Base-by-base conservation (phyloP, 2,797 vertebrate genomes). In the Siniperca obscura region DNA sequence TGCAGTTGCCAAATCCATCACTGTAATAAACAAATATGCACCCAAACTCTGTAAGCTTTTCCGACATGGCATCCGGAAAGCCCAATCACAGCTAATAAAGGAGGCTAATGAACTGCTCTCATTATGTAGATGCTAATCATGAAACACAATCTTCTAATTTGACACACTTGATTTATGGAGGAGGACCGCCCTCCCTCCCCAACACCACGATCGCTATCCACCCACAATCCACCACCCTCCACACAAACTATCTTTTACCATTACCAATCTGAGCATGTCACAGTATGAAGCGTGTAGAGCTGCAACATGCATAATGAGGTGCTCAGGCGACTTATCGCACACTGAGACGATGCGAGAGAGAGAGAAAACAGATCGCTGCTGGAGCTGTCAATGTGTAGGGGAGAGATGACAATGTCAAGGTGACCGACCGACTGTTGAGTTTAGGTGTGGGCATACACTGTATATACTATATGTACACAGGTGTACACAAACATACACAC, bases 121-220 rank as follows among this genome's bases (percentile, higher is more conserved):
- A 91, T 93, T 93, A 95, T 91, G 90, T 82, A 86, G 85, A 92
- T 91, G 83, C 80, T 93, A 93, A 94, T 94, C 93, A 91, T 90
- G 87, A 87, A 91, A 92, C 91, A 92, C 90, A 92, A 89, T 92
- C 89, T 93, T 89, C 90, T 93, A 92, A 94, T 94, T 93, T 88
- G 90, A 93, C 91, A 93, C 90, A 92, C 86, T 94, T 94, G 90
- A 94, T 94, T 92, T 93, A 86, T 85, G 66, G 73, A 80, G 76
- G 69, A 86, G 57, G 79, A 74, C 21, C 65, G 79, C 70, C 17
- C 10, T 17, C 46, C 36, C 16, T 21, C 60, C 52, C 40, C 25
- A 50, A n/a, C 69, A 2, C 52, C 21, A 2, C 38, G 16, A 84
- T 73, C 66, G 22, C 60, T 64, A 77, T 78, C 70, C 74, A 30